A percentile compares a stretch with the other conserved stretches of the same genome.
These are phyloP conservation scores for Pollenia amentaria DNA, from an alignment of 2,888 invertebrate species.

Conservation along the genomic window DNA sequence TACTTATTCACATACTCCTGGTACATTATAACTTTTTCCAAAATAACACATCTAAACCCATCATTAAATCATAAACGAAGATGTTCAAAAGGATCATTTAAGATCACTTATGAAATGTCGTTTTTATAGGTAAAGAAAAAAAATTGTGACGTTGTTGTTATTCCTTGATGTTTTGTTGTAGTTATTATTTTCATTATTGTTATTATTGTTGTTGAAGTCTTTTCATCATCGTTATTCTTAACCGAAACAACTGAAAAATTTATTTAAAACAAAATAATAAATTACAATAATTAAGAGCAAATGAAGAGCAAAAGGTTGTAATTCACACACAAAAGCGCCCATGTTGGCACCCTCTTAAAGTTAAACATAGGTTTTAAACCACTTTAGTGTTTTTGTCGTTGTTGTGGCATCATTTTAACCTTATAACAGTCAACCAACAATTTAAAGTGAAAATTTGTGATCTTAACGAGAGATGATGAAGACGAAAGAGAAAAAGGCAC, in stretches of 20 bases:
- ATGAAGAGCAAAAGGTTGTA: slow-evolving; percentile 80
- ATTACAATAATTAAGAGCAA: slow-evolving; percentile 84
- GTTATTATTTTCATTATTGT: slow-evolving; percentile 48
- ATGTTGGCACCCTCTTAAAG: slow-evolving; percentile 83
- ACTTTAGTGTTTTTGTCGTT: slow-evolving; percentile 34
- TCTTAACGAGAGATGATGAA: slow-evolving; percentile 52
- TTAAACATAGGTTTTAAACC: slow-evolving; percentile 81
- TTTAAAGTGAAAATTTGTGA: slow-evolving; percentile 60
- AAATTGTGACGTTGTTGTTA: neutral
- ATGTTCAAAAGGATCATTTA: slow-evolving; percentile 42
- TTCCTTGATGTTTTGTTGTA: slow-evolving; percentile 32
- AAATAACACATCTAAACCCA: slow-evolving; percentile 12
- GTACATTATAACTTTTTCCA: neutral
- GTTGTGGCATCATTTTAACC: slow-evolving; percentile 48
- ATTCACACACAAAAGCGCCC: slow-evolving; percentile 79
- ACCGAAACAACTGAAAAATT: slow-evolving; percentile 62
- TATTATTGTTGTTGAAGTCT: slow-evolving; percentile 48
- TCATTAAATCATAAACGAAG: slow-evolving; percentile 38
- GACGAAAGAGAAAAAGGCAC: slow-evolving; percentile 57
- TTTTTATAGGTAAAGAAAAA: slow-evolving; percentile 43
- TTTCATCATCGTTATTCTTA: slow-evolving; percentile 51
- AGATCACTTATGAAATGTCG: slow-evolving; percentile 56
- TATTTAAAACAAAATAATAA: slow-evolving; percentile 81
- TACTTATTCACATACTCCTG: slow-evolving; percentile 32
- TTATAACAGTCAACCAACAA: slow-evolving; percentile 55